Evolutionary conservation across 2,888 invertebrate species (phyloP).

Genomic region (Teleiodes luculella): DNA sequence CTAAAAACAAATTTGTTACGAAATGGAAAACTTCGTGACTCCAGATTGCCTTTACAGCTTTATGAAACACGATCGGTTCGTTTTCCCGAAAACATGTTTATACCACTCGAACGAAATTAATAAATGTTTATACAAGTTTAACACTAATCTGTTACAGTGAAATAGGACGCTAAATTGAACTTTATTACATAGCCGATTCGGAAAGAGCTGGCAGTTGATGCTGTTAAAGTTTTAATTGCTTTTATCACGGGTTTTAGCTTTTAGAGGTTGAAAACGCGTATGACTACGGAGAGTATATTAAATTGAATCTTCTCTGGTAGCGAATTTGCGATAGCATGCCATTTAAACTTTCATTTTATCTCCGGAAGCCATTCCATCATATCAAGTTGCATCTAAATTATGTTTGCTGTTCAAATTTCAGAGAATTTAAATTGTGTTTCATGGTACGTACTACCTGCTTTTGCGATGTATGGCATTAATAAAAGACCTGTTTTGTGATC

Average conservation of each 20-base stretch:
- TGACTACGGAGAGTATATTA: slow-evolving; percentile 51
- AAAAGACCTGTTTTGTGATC: no score
- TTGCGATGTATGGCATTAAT: no score
- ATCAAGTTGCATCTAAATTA: slow-evolving; percentile 5
- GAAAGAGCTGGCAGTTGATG: slow-evolving; percentile 55
- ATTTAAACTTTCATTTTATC: slow-evolving; percentile 32
- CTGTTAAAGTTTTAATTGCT: slow-evolving; percentile 73
- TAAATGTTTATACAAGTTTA: slow-evolving; percentile 11
- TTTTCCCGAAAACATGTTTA: slow-evolving; percentile 4
- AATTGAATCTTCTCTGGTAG: slow-evolving; percentile 55
- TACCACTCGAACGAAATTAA: slow-evolving; percentile 12
- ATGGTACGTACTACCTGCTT: neutral
- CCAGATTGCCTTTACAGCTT: slow-evolving; percentile 51
- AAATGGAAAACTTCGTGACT: slow-evolving; percentile 64
- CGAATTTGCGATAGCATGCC: slow-evolving; percentile 34
- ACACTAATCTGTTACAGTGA: slow-evolving; percentile 39
- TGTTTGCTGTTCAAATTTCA: neutral
- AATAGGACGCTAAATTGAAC: slow-evolving; percentile 43
- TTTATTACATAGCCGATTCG: slow-evolving; percentile 43
- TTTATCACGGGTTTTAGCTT: slow-evolving; percentile 63
- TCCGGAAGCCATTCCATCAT: slow-evolving; percentile 2
- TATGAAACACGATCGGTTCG: slow-evolving; percentile 23
- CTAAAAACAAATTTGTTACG: slow-evolving; percentile 71
- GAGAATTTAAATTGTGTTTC: neutral
- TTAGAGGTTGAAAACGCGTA: slow-evolving; percentile 57